Base-by-base conservation (phyloP, 2,797 vertebrate genomes). In the Orestias chungarensis region DNA sequence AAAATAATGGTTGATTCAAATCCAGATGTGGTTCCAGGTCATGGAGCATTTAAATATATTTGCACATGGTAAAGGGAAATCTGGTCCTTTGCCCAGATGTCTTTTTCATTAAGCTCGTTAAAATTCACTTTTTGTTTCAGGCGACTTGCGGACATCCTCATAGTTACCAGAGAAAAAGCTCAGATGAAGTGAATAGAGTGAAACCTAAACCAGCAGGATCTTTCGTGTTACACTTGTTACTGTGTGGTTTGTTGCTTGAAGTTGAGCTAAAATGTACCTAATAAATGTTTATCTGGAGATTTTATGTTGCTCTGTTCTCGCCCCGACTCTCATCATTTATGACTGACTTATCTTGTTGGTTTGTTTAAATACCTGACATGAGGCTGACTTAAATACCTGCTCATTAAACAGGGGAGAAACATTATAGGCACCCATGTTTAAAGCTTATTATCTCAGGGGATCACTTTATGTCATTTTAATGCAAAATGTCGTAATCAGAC, bases 181-280 rank as follows among this genome's bases (percentile, higher is more conserved):
- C 68, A 73, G 42, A 31, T 68, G 65, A 81, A 68, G 65, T 61
- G 74, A 52, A 52, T 25, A n/a, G n/a, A 11, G 10, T 25, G n/a
- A 52, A 52, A 52, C n/a, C 11, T 25, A 3, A 52, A 11, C 50
- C 50, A 52, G 50, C 25, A 25, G n/a, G 10, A 74, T 70, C 78
- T 81, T 69, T 47, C 72, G 74, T 74, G 68, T 72, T 78, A 62
- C 84, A 61, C 73, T 79, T 73, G 8, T 78, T 74, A 40, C 42
- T 75, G 66, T 86, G 70, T 78, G 80, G 80, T 86, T 89, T 42
- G 70, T 50, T 61, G 81, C 88, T 73, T 47, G 72, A 74, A 84
- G 87, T 78, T 64, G 68, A 14, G 46, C 18, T 23, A 42, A 11
- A 23, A 73, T 75, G 61, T 54, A 76, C 40, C 64, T 73, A 69